A percentile compares a stretch with the other conserved stretches of the same genome.
Conservation (phyloP, 2,113 vertebrate species). For the Monarcha castaneiventris region DNA sequence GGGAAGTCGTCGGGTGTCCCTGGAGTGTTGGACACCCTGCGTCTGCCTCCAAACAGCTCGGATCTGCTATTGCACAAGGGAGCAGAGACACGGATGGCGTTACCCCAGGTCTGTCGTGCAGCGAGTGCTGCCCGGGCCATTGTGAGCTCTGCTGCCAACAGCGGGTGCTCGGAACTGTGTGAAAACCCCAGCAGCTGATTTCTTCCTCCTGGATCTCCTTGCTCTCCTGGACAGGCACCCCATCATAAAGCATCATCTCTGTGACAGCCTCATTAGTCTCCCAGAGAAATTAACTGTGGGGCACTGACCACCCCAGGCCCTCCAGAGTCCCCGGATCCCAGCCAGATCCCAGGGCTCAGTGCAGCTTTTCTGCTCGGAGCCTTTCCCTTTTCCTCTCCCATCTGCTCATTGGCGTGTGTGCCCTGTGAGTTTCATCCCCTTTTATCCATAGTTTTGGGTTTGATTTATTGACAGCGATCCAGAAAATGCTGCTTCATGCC, state of each 20-base stretch:
- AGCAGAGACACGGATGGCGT: fast-evolving
- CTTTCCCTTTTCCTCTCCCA: not conserved
- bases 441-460: not conserved
- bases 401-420: not conserved
- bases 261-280: not conserved
- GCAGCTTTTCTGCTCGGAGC: not conserved
- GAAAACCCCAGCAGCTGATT: not conserved
- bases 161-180: fast-evolving
- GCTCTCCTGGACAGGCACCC: not conserved
- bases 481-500: not conserved
- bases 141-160: not conserved
- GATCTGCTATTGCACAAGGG: fast-evolving
- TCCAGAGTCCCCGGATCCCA: not conserved
- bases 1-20: not conserved
- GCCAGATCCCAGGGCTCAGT: not conserved
- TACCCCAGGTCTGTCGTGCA: not conserved
- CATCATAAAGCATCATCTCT: not conserved
- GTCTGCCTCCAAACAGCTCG: too few relatives aligned
- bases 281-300: not conserved
- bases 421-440: not conserved
- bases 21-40: not conserved
- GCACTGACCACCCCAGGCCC: fast-evolving
- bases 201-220: not conserved
- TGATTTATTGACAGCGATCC: slow-evolving; percentile 10
- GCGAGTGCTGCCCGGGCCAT: fast-evolving